These are phyloP conservation scores for Cerceris rybyensis DNA, from an alignment of 2,888 invertebrate species.

Conservation along the genomic window DNA sequence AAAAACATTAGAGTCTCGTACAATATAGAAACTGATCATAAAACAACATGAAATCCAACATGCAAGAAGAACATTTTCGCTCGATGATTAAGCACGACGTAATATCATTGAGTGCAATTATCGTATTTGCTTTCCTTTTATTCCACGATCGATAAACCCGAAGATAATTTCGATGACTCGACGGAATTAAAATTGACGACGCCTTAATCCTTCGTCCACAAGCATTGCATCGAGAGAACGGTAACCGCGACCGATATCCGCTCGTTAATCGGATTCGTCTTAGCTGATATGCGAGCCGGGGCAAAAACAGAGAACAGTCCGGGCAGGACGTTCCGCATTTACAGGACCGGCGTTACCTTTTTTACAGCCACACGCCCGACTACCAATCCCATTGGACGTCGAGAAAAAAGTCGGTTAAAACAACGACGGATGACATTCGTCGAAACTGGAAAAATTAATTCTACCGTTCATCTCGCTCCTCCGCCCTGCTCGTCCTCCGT, in stretches of 20 bases:
- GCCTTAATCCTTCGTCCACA: slow-evolving; percentile 36
- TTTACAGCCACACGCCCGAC: background rate
- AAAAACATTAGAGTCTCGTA: too few species aligned
- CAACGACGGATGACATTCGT: slow-evolving; percentile 28
- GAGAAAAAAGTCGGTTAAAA: slow-evolving; percentile 29
- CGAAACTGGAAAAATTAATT: slow-evolving; percentile 56
- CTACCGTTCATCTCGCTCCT: slow-evolving; percentile 19
- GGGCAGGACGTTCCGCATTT: slow-evolving; percentile 12
- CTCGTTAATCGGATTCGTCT: slow-evolving; percentile 57
- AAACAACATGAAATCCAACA: too few species aligned
- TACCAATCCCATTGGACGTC: background rate
- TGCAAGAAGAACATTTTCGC: too few species aligned
- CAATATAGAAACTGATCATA: too few species aligned
- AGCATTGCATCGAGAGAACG: slow-evolving; percentile 28
- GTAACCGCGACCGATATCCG: slow-evolving; percentile 20
- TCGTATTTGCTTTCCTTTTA: too few species aligned
- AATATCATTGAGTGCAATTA: too few species aligned
- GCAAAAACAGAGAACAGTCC: slow-evolving; percentile 20
- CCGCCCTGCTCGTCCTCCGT: slow-evolving; percentile 6
- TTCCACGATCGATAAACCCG: too few species aligned
- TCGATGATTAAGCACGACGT: too few species aligned
- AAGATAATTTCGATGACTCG: too few species aligned
- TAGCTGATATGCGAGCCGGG: slow-evolving; percentile 22
- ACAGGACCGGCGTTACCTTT: slow-evolving; percentile 16
- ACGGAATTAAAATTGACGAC: slow-evolving; percentile 19